Percentiles rank a stretch among this genome's conserved stretches.
phyloP scores from a whole-genome alignment of 2,888 invertebrate species.

The Maniola hyperantus region DNA sequence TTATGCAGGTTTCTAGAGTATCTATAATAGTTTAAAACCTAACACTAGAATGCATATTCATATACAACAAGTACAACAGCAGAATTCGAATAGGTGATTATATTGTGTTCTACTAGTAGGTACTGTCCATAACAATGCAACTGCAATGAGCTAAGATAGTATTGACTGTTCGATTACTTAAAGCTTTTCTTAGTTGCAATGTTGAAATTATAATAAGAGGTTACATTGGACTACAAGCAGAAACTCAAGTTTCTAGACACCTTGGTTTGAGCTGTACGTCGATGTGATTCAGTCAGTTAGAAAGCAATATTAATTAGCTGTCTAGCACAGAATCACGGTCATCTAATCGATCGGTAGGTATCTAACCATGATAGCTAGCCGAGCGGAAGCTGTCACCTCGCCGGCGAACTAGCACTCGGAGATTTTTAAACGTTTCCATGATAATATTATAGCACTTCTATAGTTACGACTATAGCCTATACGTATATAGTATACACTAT shows the following conservation, averaged over 20 bases:
- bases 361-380: conserved; percentile 50
- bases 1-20: not conserved
- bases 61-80: not conserved
- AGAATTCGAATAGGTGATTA: not conserved
- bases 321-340: conserved; percentile 40
- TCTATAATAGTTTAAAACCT: not conserved
- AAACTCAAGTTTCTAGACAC: no score
- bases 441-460: not conserved
- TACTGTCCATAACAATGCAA: not conserved
- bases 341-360: conserved; percentile 44
- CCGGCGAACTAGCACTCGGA: conserved; percentile 36
- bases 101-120: not conserved
- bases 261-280: no score
- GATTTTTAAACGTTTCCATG: conserved; percentile 30
- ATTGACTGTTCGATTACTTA: not conserved
- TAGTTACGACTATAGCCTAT: no score
- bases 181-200: no score
- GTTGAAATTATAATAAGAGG: no score
- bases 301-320: conserved; percentile 12
- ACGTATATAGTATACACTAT: no score
- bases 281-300: not conserved
- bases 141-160: not conserved
- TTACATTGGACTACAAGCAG: no score
- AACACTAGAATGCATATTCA: not conserved
- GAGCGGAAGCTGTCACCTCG: conserved; percentile 54